Base-by-base conservation (phyloP, 2,888 invertebrate species). In the Cephus rjabovi region DNA sequence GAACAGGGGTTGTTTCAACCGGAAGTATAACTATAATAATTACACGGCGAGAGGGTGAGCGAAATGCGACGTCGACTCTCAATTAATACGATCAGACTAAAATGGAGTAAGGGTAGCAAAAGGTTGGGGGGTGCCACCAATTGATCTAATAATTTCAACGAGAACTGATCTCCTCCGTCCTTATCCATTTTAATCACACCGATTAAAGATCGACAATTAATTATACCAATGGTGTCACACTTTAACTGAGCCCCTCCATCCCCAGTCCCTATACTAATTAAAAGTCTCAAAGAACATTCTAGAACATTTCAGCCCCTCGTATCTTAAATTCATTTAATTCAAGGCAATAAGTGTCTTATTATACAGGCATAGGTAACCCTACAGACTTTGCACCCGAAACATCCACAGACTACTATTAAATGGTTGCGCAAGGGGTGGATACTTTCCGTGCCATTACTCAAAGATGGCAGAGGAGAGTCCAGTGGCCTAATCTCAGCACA, bases 401-500 rank as follows among this genome's bases (percentile, higher is more conserved):
- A 34, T 71, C 71, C 73, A 70, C 71, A 3, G 68, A 23, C 78
- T 76, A 76, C 75, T 76, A 78, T 69, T 73, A 40, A 70, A 37
- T 40, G 56, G 56, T 23, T 23, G 2, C 56, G 1, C 23, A 56
- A 56, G 56, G 56, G 56, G 4, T 40, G 56, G 74, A 82, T 86
- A 86, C 86, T 87, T 86, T 86, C 86, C 82, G 80, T 86, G 85
- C 88, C 88, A 90, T 90, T 90, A 90, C 87, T 90, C 90, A 91
- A 90, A 89, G 90, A 90, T 87, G 88, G 85, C 86, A 86, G 84
- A 80, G 85, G 86, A 56, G 56, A 87, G 89, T 90, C 89, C 88
- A 83, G 86, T 84, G 82, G 86, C 87, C 88, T 91, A 91, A 91
- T 91, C 90, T 91, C 90, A 81, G 89, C 90, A 90, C 89, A 91